Evolutionary conservation across 2,797 vertebrate species (phyloP).

Genomic region (Phataginus tricuspis): DNA sequence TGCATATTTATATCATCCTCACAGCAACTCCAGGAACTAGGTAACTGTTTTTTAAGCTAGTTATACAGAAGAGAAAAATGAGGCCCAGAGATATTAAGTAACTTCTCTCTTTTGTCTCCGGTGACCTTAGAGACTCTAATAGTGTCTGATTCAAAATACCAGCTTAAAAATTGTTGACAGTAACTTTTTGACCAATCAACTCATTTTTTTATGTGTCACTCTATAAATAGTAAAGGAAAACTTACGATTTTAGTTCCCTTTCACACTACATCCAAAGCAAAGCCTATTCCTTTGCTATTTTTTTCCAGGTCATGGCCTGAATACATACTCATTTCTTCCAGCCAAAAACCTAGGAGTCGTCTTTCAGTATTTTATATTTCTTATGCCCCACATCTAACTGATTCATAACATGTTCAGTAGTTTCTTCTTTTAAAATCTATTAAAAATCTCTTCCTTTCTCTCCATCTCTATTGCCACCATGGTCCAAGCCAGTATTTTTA

Average conservation of each 20-base stretch:
- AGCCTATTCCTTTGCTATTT: not conserved
- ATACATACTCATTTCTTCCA: not conserved
- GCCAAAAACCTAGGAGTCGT: not conserved
- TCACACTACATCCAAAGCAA: not conserved
- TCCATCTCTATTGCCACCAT: not conserved
- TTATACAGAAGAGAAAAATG: not conserved
- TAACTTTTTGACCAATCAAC: not conserved
- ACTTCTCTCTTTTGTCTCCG: not conserved
- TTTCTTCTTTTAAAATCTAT: not conserved
- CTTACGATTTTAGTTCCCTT: not conserved
- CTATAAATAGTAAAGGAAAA: not conserved
- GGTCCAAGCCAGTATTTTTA: not conserved
- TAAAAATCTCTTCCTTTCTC: not conserved
- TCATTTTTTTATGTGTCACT: not conserved
- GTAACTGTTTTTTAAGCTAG: not conserved
- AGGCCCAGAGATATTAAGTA: not conserved
- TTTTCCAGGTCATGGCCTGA: not conserved
- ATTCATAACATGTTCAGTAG: not conserved
- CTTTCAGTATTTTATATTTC: not conserved
- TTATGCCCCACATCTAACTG: not conserved
- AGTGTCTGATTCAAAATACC: not conserved
- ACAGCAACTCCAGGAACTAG: not conserved
- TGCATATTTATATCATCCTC: not conserved
- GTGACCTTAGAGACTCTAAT: not conserved
- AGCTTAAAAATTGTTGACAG: not conserved